These are phyloP conservation scores for Catocala nupta DNA, from an alignment of 2,888 invertebrate species.

Conservation along the genomic window DNA sequence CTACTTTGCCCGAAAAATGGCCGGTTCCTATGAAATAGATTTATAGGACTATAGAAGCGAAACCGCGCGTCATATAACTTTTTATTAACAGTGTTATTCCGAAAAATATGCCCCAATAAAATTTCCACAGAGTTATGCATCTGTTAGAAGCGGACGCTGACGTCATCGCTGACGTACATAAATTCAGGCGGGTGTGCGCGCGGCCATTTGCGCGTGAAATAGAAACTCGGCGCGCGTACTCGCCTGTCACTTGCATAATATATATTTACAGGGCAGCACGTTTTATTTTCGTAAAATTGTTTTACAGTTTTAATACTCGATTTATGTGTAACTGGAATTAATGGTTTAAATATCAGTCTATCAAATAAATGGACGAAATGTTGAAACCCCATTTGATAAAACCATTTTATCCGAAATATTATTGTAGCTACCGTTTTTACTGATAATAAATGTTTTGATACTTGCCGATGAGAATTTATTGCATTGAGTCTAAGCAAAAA, in stretches of 20 bases:
- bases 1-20: too few species aligned
- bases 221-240: conserved; percentile 58
- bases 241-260: conserved; percentile 60
- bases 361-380: too few species aligned
- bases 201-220: conserved; percentile 76
- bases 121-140: conserved; percentile 37
- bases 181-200: conserved; percentile 57
- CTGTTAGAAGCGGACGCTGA: conserved; percentile 38
- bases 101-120: conserved; percentile 13
- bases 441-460: too few species aligned
- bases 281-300: conserved; percentile 30
- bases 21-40: too few species aligned
- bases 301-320: conserved; percentile 19
- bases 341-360: too few species aligned
- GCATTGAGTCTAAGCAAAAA: too few species aligned
- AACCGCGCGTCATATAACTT: too few species aligned
- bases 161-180: conserved; percentile 61
- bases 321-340: neutral
- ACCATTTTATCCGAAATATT: too few species aligned
- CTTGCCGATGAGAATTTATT: too few species aligned
- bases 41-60: too few species aligned
- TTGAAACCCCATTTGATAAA: too few species aligned
- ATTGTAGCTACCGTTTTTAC: too few species aligned
- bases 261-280: conserved; percentile 37
- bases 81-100: neutral